Conservation (phyloP, 2,797 vertebrate species). For the Eremophila alpestris region DNA sequence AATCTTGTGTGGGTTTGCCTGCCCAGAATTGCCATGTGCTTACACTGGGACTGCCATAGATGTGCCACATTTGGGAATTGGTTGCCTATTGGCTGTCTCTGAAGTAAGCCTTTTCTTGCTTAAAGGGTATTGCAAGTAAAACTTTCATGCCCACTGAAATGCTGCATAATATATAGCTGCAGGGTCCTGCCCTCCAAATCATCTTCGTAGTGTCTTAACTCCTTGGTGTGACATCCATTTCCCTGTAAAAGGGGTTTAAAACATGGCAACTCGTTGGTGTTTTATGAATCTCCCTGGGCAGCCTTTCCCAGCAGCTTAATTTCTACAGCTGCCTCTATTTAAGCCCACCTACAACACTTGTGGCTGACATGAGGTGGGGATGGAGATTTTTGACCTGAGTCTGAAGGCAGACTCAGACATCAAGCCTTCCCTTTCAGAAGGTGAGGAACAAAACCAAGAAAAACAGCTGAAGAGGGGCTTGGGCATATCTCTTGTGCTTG, state of each 20-base stretch:
- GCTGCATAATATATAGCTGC: not conserved
- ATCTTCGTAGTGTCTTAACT: not conserved
- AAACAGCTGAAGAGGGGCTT: not conserved
- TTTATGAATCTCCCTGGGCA: not conserved
- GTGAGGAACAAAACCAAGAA: not conserved
- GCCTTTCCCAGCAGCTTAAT: not conserved
- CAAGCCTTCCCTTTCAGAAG: not conserved
- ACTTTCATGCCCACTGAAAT: not conserved
- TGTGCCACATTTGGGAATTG: not conserved
- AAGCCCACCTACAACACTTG: not conserved
- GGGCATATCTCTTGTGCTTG: rapidly evolving
- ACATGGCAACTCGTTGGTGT: not conserved
- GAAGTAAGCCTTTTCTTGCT: not conserved
- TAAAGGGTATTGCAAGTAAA: not conserved
- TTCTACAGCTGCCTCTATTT: not conserved
- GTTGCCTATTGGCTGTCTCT: not conserved
- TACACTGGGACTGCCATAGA: not conserved
- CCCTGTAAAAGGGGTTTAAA: not conserved
- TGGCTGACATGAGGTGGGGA: not conserved
- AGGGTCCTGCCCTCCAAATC: not conserved
- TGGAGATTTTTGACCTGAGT: not conserved
- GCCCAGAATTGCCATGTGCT: not conserved
- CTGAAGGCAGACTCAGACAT: not conserved
- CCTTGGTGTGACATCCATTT: not conserved
- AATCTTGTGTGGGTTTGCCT: not conserved